Conservation (phyloP, 1,140 invertebrate species). For the Hyles euphorbiae region DNA sequence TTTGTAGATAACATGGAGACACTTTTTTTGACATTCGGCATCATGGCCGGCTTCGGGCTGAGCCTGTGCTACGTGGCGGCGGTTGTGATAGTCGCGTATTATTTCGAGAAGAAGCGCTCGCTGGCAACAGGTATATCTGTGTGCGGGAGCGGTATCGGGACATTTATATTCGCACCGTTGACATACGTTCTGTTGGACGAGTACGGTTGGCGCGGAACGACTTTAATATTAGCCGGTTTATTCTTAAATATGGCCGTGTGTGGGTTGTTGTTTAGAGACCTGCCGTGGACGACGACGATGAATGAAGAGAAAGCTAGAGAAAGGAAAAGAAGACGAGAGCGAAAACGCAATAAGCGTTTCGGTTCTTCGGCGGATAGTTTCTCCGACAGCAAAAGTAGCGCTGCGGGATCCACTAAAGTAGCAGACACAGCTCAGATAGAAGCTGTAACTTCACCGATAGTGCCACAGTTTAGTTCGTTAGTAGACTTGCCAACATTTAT, state of each 20-base stretch:
- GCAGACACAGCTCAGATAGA: slow-evolving; percentile 62
- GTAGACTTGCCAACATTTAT: slow-evolving; percentile 90
- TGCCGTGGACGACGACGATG: slow-evolving; percentile 84
- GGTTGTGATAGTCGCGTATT: slow-evolving; percentile 96
- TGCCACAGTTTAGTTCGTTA: slow-evolving; percentile 84
- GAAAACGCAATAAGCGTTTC: slow-evolving; percentile 77
- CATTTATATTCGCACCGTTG: slow-evolving; percentile 94
- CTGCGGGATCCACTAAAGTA: slow-evolving; percentile 72
- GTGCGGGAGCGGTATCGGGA: slow-evolving; percentile 92
- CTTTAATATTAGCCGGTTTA: slow-evolving; percentile 87
- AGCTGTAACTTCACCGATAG: slow-evolving; percentile 45
- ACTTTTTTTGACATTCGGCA: slow-evolving; percentile 89
- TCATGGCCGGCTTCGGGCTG: slow-evolving; percentile 90
- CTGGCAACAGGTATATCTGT: slow-evolving; percentile 95
- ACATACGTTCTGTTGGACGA: slow-evolving; percentile 84
- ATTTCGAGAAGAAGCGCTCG: slow-evolving; percentile 94
- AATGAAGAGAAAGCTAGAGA: slow-evolving; percentile 79
- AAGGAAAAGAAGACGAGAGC: slow-evolving; percentile 76
- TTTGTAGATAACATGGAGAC: slow-evolving; percentile 86
- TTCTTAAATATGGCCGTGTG: slow-evolving; percentile 93
- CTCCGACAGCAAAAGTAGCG: slow-evolving; percentile 81
- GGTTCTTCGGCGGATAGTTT: slow-evolving; percentile 81
- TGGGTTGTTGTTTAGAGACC: slow-evolving; percentile 88
- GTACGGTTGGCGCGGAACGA: slow-evolving; percentile 91
- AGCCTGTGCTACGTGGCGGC: slow-evolving; percentile 92